A percentile compares a stretch with the other conserved stretches of the same genome.
Conservation (phyloP, 2,113 vertebrate species). For the Protomyctophum bolini region DNA sequence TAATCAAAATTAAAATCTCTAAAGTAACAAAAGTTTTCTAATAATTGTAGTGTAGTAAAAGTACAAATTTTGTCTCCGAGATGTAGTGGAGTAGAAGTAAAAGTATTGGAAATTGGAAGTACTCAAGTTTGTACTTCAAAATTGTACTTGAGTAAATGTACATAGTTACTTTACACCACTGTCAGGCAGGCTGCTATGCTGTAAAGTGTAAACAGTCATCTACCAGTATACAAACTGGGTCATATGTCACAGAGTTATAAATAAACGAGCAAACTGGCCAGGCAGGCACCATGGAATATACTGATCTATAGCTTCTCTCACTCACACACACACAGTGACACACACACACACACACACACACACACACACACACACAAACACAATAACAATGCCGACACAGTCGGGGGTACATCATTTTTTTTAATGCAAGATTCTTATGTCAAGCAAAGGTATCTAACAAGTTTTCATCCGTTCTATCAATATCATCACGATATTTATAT, state of each 20-base stretch:
- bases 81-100: no score
- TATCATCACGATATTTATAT: slow-evolving; percentile 33
- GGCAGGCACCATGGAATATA: background rate
- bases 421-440: slow-evolving; percentile 68
- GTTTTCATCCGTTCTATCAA: slow-evolving; percentile 39
- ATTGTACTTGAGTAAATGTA: no score
- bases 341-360: background rate
- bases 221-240: background rate
- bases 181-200: background rate
- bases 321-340: background rate
- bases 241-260: slow-evolving; percentile 32
- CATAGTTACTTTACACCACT: no score
- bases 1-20: no score
- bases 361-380: slow-evolving; percentile 1
- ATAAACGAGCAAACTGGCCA: slow-evolving; percentile 27
- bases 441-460: slow-evolving; percentile 60
- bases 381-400: slow-evolving; percentile 20
- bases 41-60: no score
- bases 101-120: no score
- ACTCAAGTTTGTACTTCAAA: no score
- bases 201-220: background rate
- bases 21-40: no score
- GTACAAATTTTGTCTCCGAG: no score
- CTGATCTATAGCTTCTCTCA: slow-evolving; percentile 13
- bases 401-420: slow-evolving; percentile 69